Percentiles rank a stretch among this genome's conserved stretches.
Conservation (phyloP, 2,888 invertebrate species). For the Scaptomyza caliginosa region DNA sequence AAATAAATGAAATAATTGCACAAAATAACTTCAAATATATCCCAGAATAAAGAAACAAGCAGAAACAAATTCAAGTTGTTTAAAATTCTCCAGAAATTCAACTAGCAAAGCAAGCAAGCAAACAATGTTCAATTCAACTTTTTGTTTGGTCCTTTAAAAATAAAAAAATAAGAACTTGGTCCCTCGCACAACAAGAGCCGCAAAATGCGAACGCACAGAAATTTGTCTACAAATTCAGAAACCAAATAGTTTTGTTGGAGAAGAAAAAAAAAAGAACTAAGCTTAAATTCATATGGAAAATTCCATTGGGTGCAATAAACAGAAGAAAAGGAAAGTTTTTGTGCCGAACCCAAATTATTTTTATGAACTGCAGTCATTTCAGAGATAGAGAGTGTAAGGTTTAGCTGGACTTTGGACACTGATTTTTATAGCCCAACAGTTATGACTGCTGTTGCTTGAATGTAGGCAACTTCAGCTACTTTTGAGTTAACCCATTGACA, state of each 20-base stretch:
- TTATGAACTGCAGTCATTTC: conserved; percentile 46
- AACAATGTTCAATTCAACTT: conserved; percentile 39
- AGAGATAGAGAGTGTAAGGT: neutral
- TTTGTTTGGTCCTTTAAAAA: conserved; percentile 16
- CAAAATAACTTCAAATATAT: conserved; percentile 2
- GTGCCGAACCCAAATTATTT: conserved; percentile 48
- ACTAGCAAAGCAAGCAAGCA: conserved; percentile 7
- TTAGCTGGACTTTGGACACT: conserved; percentile 42
- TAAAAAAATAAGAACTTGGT: too few species aligned
- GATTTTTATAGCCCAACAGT: conserved; percentile 56
- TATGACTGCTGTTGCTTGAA: conserved; percentile 44
- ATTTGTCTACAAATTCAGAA: conserved; percentile 61
- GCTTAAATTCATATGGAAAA: conserved; percentile 32
- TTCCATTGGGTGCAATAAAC: conserved; percentile 63
- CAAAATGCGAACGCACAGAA: conserved; percentile 62
- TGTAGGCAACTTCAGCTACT: conserved; percentile 7
- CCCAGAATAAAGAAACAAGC: neutral
- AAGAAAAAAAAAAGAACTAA: conserved; percentile 10
- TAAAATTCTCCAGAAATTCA: conserved; percentile 24
- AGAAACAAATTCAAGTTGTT: conserved; percentile 17
- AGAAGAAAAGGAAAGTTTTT: conserved; percentile 24
- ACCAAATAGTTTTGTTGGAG: conserved; percentile 34
- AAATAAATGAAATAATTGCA: conserved; percentile 21
- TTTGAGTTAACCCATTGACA: conserved; percentile 72
- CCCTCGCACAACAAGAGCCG: conserved; percentile 42